Percentiles rank a stretch among this genome's conserved stretches.
Conservation (phyloP, 2,797 vertebrate genomes). For the Helostoma temminkii region DNA sequence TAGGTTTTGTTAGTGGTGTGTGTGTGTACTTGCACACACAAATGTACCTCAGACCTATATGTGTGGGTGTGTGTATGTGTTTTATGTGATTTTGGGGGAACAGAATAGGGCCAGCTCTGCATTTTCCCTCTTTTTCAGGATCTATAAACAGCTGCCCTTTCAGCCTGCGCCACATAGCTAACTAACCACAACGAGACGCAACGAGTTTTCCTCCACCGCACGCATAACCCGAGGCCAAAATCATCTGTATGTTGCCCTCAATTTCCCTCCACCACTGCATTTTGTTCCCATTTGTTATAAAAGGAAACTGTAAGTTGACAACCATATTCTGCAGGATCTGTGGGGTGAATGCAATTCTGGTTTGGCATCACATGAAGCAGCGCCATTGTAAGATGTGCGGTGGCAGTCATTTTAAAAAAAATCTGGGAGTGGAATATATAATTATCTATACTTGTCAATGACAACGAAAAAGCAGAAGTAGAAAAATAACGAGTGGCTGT, state of each 20-base stretch:
- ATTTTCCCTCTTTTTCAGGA: slow-evolving; percentile 58
- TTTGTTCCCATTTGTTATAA: slow-evolving; percentile 64
- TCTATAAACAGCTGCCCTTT: slow-evolving; percentile 69
- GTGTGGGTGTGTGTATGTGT: slow-evolving; percentile 29
- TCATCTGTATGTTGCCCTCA: slow-evolving; percentile 71
- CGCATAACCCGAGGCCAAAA: slow-evolving; percentile 69
- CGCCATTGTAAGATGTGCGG: slow-evolving; percentile 50
- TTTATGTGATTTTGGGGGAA: slow-evolving; percentile 58
- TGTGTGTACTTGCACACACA: slow-evolving; percentile 22
- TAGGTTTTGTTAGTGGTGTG: slow-evolving; percentile 65
- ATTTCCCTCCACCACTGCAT: slow-evolving; percentile 67
- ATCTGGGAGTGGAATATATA: slow-evolving; percentile 58
- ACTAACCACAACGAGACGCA: slow-evolving; percentile 71
- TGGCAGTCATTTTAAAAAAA: slow-evolving; percentile 65
- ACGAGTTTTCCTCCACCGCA: slow-evolving; percentile 55
- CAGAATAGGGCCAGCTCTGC: slow-evolving; percentile 56
- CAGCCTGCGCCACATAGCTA: slow-evolving; percentile 67
- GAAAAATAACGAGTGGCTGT: slow-evolving; percentile 16
- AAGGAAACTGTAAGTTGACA: slow-evolving; percentile 66
- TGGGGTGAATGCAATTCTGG: slow-evolving; percentile 53
- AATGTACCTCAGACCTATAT: slow-evolving; percentile 29
- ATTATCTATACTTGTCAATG: slow-evolving; percentile 59
- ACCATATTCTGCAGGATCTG: slow-evolving; percentile 45
- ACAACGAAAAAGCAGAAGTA: slow-evolving; percentile 3
- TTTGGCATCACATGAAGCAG: slow-evolving; percentile 62